phyloP scores from a whole-genome alignment of 2,888 invertebrate genomes.

The Lacanobia oleracea region DNA sequence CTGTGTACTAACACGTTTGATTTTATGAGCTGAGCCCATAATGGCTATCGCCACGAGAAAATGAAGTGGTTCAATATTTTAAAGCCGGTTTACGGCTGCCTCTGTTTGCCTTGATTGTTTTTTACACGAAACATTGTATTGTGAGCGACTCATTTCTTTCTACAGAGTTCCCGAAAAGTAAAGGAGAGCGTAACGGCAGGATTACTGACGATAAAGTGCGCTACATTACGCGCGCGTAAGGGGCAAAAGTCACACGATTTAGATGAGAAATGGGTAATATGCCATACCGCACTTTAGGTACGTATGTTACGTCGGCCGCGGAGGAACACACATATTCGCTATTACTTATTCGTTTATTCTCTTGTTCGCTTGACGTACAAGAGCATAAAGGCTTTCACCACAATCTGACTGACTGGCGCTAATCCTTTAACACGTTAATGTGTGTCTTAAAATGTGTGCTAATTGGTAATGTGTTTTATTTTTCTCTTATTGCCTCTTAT shows the following conservation, averaged over 20 bases:
- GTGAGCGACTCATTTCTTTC: slow-evolving; percentile 49
- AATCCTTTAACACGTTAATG: slow-evolving; percentile 35
- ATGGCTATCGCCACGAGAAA: slow-evolving; percentile 71
- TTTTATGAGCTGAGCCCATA: slow-evolving; percentile 72
- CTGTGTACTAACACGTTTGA: slow-evolving; percentile 69
- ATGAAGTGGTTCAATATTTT: slow-evolving; percentile 78
- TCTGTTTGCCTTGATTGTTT: slow-evolving; percentile 75
- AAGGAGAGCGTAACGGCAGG: slow-evolving; percentile 71
- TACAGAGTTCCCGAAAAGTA: slow-evolving; percentile 54
- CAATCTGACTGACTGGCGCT: slow-evolving; percentile 26
- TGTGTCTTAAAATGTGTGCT: slow-evolving; percentile 25
- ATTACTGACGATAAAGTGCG: slow-evolving; percentile 83
- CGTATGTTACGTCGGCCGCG: slow-evolving; percentile 67
- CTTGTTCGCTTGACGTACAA: slow-evolving; percentile 60
- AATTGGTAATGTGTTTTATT: slow-evolving; percentile 30
- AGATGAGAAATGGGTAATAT: slow-evolving; percentile 82
- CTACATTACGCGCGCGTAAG: slow-evolving; percentile 79
- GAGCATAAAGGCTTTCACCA: slow-evolving; percentile 40
- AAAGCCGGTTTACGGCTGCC: slow-evolving; percentile 71
- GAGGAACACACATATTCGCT: slow-evolving; percentile 65
- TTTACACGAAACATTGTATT: slow-evolving; percentile 76
- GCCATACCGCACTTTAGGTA: slow-evolving; percentile 73
- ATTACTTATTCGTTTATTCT: slow-evolving; percentile 69
- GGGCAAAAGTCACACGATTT: slow-evolving; percentile 81
- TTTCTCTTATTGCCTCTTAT: slow-evolving; percentile 16